phyloP scores from a whole-genome alignment of 2,113 vertebrate species.

The Pseudopodoces humilis region DNA sequence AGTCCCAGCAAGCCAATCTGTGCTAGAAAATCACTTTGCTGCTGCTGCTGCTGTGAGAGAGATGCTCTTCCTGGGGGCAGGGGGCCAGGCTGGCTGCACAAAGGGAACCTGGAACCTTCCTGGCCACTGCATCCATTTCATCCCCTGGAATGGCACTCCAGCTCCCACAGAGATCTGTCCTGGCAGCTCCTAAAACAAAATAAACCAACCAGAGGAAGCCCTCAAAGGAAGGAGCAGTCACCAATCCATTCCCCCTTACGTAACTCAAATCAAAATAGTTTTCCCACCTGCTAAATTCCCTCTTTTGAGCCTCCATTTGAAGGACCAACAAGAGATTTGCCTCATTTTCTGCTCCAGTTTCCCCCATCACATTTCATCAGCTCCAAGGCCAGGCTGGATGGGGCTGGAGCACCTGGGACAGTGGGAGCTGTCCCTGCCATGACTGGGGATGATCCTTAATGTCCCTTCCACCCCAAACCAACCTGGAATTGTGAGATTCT shows the following conservation, averaged over 20 bases:
- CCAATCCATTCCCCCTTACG: neutral
- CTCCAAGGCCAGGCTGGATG: neutral
- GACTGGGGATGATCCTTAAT: accelerated
- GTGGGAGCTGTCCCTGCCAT: neutral
- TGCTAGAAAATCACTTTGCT: neutral
- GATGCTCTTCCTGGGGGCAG: neutral
- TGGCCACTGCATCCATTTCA: neutral
- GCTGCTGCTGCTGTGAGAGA: neutral
- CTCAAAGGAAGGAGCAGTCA: neutral
- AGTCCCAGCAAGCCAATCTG: constrained; percentile 6
- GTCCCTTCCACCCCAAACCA: neutral
- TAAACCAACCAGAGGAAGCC: neutral
- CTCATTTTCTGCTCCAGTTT: accelerated
- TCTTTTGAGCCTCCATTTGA: neutral
- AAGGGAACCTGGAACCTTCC: neutral
- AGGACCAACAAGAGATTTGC: neutral
- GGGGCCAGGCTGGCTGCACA: neutral
- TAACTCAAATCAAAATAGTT: neutral
- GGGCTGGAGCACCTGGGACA: neutral
- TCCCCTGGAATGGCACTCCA: neutral
- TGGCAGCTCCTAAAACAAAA: neutral
- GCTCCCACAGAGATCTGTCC: neutral
- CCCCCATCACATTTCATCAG: neutral
- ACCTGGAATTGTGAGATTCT: neutral
- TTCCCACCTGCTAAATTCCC: neutral